A percentile compares a stretch with the other conserved stretches of the same genome.
These are phyloP conservation scores for Dermatemys mawii DNA, from an alignment of 2,113 vertebrate genomes.

Conservation along the genomic window DNA sequence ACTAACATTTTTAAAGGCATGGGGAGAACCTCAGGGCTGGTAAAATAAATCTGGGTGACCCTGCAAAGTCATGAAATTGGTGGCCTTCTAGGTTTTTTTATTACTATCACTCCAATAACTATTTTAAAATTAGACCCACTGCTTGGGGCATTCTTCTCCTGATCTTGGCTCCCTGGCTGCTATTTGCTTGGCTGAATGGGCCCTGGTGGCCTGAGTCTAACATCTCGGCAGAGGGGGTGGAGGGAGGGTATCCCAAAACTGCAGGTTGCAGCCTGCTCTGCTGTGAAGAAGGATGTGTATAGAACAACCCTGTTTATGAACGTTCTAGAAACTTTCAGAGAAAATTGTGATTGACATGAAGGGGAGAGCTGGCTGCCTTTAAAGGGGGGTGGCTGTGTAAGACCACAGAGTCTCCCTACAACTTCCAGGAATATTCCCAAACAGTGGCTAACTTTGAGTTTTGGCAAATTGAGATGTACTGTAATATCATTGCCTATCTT, in stretches of 20 bases:
- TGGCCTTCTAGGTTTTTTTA: background rate
- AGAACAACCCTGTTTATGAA: background rate
- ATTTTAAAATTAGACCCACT: background rate
- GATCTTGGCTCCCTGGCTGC: background rate
- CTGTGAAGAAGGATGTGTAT: background rate
- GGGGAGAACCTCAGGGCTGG: background rate
- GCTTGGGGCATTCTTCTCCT: background rate
- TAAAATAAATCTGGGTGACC: background rate
- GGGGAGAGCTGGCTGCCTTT: background rate
- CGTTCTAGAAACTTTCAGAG: background rate
- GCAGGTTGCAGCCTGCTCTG: background rate
- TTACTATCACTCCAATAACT: background rate
- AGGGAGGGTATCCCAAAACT: too few species aligned
- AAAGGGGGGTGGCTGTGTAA: background rate
- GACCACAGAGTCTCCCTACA: background rate
- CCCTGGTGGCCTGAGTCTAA: background rate
- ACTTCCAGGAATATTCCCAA: background rate
- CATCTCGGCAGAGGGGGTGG: background rate
- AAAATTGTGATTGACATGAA: background rate
- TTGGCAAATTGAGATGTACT: background rate
- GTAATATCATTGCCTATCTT: background rate
- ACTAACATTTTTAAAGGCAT: background rate
- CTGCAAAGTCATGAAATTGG: background rate
- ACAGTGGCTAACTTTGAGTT: background rate
- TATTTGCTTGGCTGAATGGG: background rate